Base-by-base conservation (phyloP, 2,113 vertebrate genomes). In the Lanius ludovicianus region DNA sequence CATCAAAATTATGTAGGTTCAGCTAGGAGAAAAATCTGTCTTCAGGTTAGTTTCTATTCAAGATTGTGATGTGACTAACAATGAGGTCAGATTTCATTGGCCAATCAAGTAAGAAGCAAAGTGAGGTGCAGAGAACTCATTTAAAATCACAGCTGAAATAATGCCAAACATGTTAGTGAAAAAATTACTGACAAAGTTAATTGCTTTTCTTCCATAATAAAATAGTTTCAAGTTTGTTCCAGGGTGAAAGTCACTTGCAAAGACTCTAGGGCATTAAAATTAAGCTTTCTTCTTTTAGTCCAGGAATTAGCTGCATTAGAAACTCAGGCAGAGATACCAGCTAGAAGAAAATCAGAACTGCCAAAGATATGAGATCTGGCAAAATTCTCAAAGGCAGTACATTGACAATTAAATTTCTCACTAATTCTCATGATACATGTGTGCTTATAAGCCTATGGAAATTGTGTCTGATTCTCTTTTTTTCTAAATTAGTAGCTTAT, bases 111-210 rank as follows among this genome's bases (percentile, higher is more conserved):
- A 73, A 55, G 89, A 93, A 88, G 60, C 28, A 56, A 93, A 86
- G 47, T 44, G 52, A 91, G 31, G n/a, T 93, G 41, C 63, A 92
- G 64, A 84, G 44, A 92, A 41, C 28, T 86, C 17, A 71, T 92
- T 93, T 88, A 75, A 96, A 94, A 87, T 69, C 75, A 67, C 78
- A 90, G 78, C 81, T 94, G 87, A 95, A 96, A 94, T 90, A 96
- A 93, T 90, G 93, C 7, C 28, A 83, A 90, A 80, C 41, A 73
- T 76, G 47, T 15, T 81, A 84, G 64, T 86, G 64, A 94, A 96
- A 95, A 96, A 78, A 80, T 41, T 93, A 83, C 87, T 80, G 84
- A 90, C 78, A 77, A 93, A 94, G 33, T 80, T 84, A 89, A 93
- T 95, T 95, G 52, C 60, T 93, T 96, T 95, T 85, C 64, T 93